Evolutionary conservation across 2,797 vertebrate species (phyloP).

Genomic region (Glyptemys insculpta): DNA sequence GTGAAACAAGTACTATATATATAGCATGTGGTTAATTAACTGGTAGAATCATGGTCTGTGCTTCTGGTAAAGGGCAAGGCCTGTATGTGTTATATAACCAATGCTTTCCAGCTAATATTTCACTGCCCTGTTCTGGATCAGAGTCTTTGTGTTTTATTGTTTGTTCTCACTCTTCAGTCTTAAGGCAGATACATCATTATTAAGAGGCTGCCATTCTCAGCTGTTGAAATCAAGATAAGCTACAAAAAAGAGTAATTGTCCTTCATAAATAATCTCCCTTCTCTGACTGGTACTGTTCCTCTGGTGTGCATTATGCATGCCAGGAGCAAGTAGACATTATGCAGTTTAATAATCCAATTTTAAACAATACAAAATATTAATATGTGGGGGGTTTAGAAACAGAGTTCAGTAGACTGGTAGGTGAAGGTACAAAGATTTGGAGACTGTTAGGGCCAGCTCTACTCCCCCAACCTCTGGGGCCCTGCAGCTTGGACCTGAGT

Average conservation of each 20-base stretch:
- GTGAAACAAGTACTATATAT: neutral
- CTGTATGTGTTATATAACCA: neutral
- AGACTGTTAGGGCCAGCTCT: too few relatives aligned
- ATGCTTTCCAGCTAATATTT: neutral
- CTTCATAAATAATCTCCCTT: neutral
- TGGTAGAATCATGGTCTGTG: rapidly evolving
- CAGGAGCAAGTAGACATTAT: neutral
- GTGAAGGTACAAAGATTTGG: neutral
- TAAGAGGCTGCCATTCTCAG: neutral
- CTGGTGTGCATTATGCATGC: rapidly evolving
- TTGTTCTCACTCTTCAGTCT: neutral
- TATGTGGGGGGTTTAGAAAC: neutral
- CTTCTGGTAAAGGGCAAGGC: neutral
- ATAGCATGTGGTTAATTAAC: neutral
- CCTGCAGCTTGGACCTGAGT: neutral
- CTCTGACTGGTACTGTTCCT: neutral
- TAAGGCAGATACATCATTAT: neutral
- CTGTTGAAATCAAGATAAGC: neutral
- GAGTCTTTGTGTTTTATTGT: neutral
- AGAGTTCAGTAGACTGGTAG: rapidly evolving
- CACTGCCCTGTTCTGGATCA: neutral
- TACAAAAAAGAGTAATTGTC: constrained; percentile 7
- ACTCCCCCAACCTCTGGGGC: neutral
- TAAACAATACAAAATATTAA: neutral
- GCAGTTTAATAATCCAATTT: neutral